These are phyloP conservation scores for Achlya flavicornis DNA, from an alignment of 2,888 invertebrate species.

Conservation along the genomic window DNA sequence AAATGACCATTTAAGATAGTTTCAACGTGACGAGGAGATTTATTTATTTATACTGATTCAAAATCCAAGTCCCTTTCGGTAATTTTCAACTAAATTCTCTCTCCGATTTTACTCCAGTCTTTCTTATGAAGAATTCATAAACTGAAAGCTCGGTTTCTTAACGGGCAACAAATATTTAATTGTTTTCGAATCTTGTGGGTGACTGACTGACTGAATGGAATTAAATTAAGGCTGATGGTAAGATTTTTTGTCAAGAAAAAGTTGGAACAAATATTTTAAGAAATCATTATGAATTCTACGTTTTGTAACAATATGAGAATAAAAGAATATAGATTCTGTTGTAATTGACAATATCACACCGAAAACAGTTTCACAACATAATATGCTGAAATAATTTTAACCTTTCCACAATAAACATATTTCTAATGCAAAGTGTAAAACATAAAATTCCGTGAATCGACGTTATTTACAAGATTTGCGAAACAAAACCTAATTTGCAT, in stretches of 20 bases:
- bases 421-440: constrained; percentile 15
- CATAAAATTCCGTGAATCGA: constrained; percentile 17
- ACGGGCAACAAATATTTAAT: neutral
- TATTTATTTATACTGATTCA: neutral
- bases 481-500: constrained; percentile 33
- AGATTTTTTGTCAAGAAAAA: neutral
- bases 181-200: neutral
- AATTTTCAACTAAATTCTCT: neutral
- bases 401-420: neutral
- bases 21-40: no score
- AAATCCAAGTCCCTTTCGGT: neutral
- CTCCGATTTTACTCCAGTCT: neutral
- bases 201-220: neutral
- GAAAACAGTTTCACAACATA: constrained; percentile 1
- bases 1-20: no score
- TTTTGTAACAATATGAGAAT: neutral
- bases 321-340: constrained; percentile 5
- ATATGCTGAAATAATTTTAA: neutral
- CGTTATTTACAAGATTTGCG: constrained; percentile 24
- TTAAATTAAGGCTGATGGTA: neutral
- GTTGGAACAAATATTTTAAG: neutral
- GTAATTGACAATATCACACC: neutral
- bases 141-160: neutral
- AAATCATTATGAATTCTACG: neutral
- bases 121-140: neutral